Conservation (phyloP, 1,140 invertebrate species). For the Kradibia gibbosae region DNA sequence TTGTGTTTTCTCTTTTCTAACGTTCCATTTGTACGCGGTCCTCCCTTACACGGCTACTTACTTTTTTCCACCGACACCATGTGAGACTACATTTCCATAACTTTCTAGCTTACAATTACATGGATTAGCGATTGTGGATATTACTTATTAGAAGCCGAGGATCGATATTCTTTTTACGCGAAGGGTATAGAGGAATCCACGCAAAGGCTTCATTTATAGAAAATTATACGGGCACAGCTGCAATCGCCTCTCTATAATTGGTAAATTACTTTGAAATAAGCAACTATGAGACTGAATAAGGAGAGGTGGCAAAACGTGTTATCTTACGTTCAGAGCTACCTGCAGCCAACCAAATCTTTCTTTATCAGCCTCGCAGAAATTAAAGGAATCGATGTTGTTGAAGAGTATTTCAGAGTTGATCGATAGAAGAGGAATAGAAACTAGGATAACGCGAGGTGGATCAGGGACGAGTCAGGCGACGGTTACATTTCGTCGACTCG, state of each 20-base stretch:
- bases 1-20: background rate
- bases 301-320: slow-evolving; percentile 30
- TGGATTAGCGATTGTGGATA: background rate
- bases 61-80: background rate
- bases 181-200: background rate
- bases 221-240: background rate
- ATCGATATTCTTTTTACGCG: no score
- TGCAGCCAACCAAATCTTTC: background rate
- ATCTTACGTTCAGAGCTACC: background rate
- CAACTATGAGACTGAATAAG: slow-evolving; percentile 12
- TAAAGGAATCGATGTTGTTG: background rate
- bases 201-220: slow-evolving; percentile 6
- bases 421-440: background rate
- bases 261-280: slow-evolving; percentile 32
- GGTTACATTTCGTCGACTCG: background rate
- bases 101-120: background rate
- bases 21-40: background rate
- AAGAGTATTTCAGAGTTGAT: background rate
- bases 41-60: background rate
- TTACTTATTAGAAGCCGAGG: background rate
- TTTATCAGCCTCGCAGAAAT: background rate
- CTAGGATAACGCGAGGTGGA: background rate
- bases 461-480: background rate
- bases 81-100: background rate
- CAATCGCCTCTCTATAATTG: background rate